Conservation (phyloP, 2,888 invertebrate genomes). For the Sicus ferrugineus region DNA sequence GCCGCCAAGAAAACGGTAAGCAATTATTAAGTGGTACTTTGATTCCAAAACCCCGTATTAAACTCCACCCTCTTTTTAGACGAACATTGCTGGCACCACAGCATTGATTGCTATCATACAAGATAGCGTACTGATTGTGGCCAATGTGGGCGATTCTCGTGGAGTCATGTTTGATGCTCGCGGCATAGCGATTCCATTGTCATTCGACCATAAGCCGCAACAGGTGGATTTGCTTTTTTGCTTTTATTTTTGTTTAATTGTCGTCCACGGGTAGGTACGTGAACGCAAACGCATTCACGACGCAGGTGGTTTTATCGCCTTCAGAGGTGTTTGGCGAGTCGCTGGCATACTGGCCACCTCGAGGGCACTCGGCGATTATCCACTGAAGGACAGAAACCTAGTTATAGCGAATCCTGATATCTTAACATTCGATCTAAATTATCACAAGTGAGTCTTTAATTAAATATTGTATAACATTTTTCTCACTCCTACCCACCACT, state of each 20-base stretch:
- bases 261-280: slow-evolving; percentile 69
- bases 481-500: too few species aligned
- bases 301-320: slow-evolving; percentile 94
- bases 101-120: slow-evolving; percentile 89
- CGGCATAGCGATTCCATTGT: slow-evolving; percentile 89
- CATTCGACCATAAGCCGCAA: slow-evolving; percentile 96
- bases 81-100: slow-evolving; percentile 87
- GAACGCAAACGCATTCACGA: slow-evolving; percentile 92
- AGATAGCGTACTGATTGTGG: slow-evolving; percentile 83
- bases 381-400: slow-evolving; percentile 90
- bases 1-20: slow-evolving; percentile 77
- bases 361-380: slow-evolving; percentile 93
- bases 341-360: slow-evolving; percentile 95
- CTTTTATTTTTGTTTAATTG: not conserved
- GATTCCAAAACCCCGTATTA: not conserved
- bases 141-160: slow-evolving; percentile 96
- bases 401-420: slow-evolving; percentile 97
- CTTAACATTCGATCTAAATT: slow-evolving; percentile 85
- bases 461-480: not conserved
- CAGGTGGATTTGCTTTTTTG: slow-evolving; percentile 70
- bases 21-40: not conserved
- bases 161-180: slow-evolving; percentile 93
- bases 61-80: slow-evolving; percentile 47
- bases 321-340: slow-evolving; percentile 96
- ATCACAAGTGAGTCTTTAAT: slow-evolving; percentile 70